A percentile compares a stretch with the other conserved stretches of the same genome.
phyloP scores from a whole-genome alignment of 2,113 vertebrate genomes.

The Castor canadensis region DNA sequence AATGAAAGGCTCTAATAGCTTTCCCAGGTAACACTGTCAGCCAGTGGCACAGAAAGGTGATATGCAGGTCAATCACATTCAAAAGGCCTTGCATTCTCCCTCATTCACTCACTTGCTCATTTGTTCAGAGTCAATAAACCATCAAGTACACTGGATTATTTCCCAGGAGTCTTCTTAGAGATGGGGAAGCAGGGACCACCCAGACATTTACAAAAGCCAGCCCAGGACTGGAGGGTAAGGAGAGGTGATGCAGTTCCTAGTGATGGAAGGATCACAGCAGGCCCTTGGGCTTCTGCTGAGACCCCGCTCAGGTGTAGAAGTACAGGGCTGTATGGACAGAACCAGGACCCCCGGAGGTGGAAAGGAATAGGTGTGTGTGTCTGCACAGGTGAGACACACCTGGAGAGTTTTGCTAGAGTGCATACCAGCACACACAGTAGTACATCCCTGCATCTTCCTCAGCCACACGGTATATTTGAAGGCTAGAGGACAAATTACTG shows the following conservation, averaged over 20 bases:
- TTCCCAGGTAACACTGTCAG: neutral
- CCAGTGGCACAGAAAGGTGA: neutral
- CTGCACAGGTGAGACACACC: accelerated
- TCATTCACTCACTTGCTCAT: neutral
- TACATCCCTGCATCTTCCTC: constrained; percentile 22
- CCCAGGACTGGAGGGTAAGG: neutral
- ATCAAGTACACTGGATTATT: neutral
- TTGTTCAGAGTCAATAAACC: neutral
- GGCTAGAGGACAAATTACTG: neutral
- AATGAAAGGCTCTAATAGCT: neutral
- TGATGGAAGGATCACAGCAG: neutral
- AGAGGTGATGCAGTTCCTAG: neutral
- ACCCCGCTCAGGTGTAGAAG: neutral
- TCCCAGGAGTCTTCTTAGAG: neutral
- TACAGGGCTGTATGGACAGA: neutral
- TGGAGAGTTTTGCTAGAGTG: neutral
- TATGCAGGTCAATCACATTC: neutral
- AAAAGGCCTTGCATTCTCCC: neutral
- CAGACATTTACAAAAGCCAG: neutral
- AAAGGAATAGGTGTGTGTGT: neutral
- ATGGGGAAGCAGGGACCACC: neutral
- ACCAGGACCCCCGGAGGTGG: neutral
- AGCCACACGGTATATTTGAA: neutral
- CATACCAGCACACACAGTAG: constrained; percentile 66
- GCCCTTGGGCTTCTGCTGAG: neutral